Percentiles rank a stretch among this genome's conserved stretches.
phyloP scores from a whole-genome alignment of 2,113 vertebrate genomes.

The Oenanthe melanoleuca region DNA sequence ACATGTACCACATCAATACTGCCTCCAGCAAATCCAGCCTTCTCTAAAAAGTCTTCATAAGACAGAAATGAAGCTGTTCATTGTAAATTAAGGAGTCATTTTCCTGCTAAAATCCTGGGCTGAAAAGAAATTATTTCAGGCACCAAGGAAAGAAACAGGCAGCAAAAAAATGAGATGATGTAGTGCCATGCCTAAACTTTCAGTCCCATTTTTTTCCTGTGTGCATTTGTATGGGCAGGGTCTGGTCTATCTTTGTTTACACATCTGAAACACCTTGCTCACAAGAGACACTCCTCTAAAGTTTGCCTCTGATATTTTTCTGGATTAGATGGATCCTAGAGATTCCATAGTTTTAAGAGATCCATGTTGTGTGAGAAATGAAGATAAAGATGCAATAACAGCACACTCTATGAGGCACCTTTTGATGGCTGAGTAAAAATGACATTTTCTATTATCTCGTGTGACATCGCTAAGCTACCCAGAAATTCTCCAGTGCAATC shows the following conservation, averaged over 20 bases:
- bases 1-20: background rate
- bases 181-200: background rate
- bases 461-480: constrained; percentile 11
- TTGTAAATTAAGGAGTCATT: background rate
- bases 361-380: background rate
- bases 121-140: background rate
- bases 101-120: background rate
- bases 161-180: background rate
- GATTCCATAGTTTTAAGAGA: background rate
- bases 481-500: background rate
- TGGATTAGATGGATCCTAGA: background rate
- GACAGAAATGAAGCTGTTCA: background rate
- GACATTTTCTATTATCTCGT: background rate
- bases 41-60: background rate
- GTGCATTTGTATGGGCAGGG: background rate
- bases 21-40: background rate
- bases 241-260: background rate
- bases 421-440: background rate
- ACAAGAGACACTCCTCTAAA: background rate
- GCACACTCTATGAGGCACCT: background rate
- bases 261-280: background rate
- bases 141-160: background rate
- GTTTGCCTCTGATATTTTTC: background rate
- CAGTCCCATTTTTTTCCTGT: background rate
- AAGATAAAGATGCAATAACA: background rate